phyloP scores from a whole-genome alignment of 2,113 vertebrate species.

The Benitochromis conjunctus region DNA sequence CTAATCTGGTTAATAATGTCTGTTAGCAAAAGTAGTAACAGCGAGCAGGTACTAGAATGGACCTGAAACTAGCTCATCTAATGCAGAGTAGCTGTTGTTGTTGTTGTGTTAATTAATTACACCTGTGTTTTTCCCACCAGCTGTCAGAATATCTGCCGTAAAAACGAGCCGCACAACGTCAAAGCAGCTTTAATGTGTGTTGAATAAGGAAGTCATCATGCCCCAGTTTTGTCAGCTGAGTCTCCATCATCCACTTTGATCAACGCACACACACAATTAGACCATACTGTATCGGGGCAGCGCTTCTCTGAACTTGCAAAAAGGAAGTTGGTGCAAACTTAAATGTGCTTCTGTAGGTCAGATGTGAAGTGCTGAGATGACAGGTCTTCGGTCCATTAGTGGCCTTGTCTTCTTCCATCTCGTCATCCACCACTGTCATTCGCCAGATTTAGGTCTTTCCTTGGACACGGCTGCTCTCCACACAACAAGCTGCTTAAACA shows the following conservation, averaged over 20 bases:
- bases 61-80: not conserved
- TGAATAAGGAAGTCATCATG: not conserved
- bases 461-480: not conserved
- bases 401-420: conserved; percentile 32
- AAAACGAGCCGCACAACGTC: not conserved
- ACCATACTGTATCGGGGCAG: not conserved
- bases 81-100: not conserved
- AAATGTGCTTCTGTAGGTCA: conserved; percentile 16
- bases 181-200: not conserved
- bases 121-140: not conserved
- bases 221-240: not conserved
- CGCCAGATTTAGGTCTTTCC: not conserved
- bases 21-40: not conserved
- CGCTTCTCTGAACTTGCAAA: conserved; percentile 5
- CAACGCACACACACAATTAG: not conserved
- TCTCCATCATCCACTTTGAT: not conserved
- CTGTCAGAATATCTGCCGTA: not conserved
- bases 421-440: conserved; percentile 24
- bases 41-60: not conserved
- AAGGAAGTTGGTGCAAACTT: conserved; percentile 8
- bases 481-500: not conserved
- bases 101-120: not conserved
- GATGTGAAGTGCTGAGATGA: conserved; percentile 32
- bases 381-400: conserved; percentile 46
- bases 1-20: not conserved